Evolutionary conservation across 2,113 vertebrate genomes (phyloP).

Genomic region (Dromiciops gliroides): DNA sequence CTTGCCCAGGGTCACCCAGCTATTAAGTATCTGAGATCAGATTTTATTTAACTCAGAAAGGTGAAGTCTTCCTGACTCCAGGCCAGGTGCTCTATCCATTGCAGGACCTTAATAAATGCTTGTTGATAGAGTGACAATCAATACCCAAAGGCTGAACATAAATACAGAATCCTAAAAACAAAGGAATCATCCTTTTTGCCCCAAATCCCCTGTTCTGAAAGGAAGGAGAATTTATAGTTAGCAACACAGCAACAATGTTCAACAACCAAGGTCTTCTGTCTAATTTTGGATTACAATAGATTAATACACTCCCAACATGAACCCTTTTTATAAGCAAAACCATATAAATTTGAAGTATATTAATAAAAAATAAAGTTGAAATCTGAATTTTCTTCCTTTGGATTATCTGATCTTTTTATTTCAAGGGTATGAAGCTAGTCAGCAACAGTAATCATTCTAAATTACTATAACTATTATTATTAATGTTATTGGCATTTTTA

Average conservation of each 20-base stretch:
- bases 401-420: conserved; percentile 35
- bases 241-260: not conserved
- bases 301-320: not conserved
- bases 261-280: not conserved
- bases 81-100: too few relatives aligned
- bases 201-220: not conserved
- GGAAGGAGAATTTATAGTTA: not conserved
- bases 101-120: not conserved
- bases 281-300: conserved; percentile 41
- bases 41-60: too few relatives aligned
- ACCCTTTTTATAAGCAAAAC: not conserved
- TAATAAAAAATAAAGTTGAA: conserved; percentile 31
- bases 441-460: conserved; percentile 2
- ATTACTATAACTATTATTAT: not conserved
- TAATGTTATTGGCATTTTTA: not conserved
- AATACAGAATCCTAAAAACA: not conserved
- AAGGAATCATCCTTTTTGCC: not conserved
- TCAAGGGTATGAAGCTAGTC: not conserved
- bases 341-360: conserved; percentile 31
- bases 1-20: too few relatives aligned
- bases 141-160: accelerated
- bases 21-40: too few relatives aligned
- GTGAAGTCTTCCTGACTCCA: too few relatives aligned
- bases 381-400: conserved; percentile 21
- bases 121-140: not conserved